Conservation (phyloP, 2,888 invertebrate species). For the Caenorhabditis sinica region DNA sequence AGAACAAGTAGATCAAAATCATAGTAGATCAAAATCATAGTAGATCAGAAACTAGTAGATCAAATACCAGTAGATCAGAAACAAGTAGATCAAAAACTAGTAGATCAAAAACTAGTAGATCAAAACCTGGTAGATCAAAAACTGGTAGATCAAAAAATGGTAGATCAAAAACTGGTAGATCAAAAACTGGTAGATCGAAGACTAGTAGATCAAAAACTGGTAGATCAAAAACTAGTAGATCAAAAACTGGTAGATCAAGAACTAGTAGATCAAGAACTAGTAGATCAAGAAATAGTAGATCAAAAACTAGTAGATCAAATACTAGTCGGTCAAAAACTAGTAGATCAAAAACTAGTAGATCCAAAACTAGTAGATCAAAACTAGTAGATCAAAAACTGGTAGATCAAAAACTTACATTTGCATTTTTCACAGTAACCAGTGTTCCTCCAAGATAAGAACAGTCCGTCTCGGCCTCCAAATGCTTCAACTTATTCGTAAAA, state of each 20-base stretch:
- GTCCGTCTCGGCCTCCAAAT: slow-evolving; percentile 1
- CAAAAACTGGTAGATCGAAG: not conserved
- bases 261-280: no score
- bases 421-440: slow-evolving; percentile 2
- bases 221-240: not conserved
- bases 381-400: not conserved
- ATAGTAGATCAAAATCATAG: no score
- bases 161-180: not conserved
- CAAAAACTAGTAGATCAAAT: no score
- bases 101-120: not conserved
- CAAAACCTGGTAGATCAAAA: not conserved
- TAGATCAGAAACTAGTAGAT: no score
- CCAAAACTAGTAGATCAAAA: not conserved
- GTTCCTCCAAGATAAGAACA: slow-evolving; percentile 21
- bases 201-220: no score
- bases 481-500: slow-evolving; percentile 4
- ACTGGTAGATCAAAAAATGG: no score
- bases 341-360: no score
- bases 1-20: no score
- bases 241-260: not conserved
- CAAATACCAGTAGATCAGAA: not conserved
- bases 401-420: slow-evolving; percentile 9
- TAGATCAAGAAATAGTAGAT: no score
- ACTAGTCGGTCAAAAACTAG: no score
- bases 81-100: no score